Percentiles rank a stretch among this genome's conserved stretches.
Conservation (phyloP, 2,888 invertebrate genomes). For the Shargacucullia verbasci region DNA sequence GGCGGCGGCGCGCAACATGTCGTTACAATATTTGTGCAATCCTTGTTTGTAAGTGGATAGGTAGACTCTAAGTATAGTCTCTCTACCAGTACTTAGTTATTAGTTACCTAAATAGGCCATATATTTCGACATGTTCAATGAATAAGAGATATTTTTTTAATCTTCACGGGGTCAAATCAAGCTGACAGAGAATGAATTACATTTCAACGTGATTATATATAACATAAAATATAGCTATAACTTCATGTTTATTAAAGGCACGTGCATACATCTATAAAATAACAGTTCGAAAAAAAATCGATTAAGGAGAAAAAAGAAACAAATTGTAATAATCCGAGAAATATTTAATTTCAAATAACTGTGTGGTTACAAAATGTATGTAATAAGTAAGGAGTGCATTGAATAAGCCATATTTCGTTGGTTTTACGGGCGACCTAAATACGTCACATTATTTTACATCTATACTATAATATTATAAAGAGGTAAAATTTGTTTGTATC, state of each 20-base stretch:
- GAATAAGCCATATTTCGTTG: slow-evolving; percentile 28
- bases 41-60: too few relatives aligned
- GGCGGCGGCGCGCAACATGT: neutral
- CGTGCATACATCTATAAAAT: neutral
- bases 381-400: slow-evolving; percentile 5
- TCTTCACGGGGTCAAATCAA: too few relatives aligned
- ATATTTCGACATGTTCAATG: too few relatives aligned
- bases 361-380: slow-evolving; percentile 31
- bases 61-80: neutral
- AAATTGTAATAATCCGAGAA: slow-evolving; percentile 6
- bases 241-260: neutral
- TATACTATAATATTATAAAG: too few relatives aligned
- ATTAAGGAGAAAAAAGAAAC: slow-evolving; percentile 2
- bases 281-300: neutral
- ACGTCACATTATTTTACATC: slow-evolving; percentile 34
- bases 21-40: neutral
- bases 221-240: too few relatives aligned
- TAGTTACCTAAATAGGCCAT: too few relatives aligned
- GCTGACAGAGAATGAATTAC: too few relatives aligned
- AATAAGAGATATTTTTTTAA: too few relatives aligned
- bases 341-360: slow-evolving; percentile 20
- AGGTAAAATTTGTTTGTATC: too few relatives aligned
- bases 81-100: too few relatives aligned
- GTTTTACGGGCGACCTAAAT: slow-evolving; percentile 49
- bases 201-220: too few relatives aligned